Percentiles rank a stretch among this genome's conserved stretches.
phyloP scores from a whole-genome alignment of 2,797 vertebrate species.

The Amniataba percoides region DNA sequence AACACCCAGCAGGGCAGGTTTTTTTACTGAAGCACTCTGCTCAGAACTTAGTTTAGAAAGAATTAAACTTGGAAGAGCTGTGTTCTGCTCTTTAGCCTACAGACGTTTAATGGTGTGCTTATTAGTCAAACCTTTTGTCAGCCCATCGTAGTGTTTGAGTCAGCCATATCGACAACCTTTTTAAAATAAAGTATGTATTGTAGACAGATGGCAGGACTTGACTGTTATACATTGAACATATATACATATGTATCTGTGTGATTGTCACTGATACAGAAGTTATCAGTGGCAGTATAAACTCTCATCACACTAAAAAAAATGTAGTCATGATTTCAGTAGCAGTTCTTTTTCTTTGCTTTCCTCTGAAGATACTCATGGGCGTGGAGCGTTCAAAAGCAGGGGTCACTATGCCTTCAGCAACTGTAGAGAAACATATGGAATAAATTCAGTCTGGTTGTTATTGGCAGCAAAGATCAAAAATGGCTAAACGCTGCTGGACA shows the following conservation, averaged over 20 bases:
- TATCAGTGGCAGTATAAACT: background rate
- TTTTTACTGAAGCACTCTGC: background rate
- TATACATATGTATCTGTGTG: background rate
- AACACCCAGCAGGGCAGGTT: background rate
- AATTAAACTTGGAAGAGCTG: background rate
- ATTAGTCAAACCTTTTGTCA: background rate
- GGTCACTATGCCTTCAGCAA: conserved; percentile 12
- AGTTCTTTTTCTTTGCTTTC: background rate
- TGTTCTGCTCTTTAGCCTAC: background rate
- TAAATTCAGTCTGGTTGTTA: conserved; percentile 23
- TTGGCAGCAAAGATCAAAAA: conserved; percentile 31
- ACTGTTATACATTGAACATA: background rate
- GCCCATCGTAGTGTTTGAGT: background rate
- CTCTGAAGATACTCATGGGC: conserved; percentile 2
- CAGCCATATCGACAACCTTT: background rate
- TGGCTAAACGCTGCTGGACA: background rate
- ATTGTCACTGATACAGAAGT: background rate
- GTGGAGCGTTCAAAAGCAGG: conserved; percentile 16
- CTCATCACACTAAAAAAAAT: background rate
- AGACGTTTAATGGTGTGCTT: background rate
- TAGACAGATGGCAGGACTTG: background rate
- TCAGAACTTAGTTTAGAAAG: background rate
- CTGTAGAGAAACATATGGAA: conserved; percentile 18
- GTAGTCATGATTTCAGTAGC: background rate
- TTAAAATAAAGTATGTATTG: background rate